Percentiles rank a stretch among this genome's conserved stretches.
Conservation (phyloP, 2,113 vertebrate species). For the Amblyornis subalaris region DNA sequence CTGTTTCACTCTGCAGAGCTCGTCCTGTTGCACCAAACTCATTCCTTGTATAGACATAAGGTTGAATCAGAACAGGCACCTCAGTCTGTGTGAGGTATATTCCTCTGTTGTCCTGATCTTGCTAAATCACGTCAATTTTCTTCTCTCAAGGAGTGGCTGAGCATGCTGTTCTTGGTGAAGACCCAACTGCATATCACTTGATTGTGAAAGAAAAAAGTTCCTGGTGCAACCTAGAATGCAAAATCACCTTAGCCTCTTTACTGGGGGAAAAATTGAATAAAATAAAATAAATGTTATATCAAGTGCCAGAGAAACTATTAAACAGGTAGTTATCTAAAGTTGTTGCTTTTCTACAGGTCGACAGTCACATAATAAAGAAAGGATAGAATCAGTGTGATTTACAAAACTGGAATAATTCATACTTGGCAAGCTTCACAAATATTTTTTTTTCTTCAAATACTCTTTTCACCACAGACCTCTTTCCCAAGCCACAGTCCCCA, state of each 20-base stretch:
- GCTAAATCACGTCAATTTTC: background rate
- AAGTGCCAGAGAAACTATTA: background rate
- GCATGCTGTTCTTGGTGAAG: background rate
- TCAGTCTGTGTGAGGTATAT: background rate
- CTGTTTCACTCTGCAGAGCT: background rate
- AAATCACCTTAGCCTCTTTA: background rate
- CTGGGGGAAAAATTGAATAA: background rate
- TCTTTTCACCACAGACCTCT: background rate
- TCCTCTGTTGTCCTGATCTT: background rate
- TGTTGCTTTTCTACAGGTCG: background rate
- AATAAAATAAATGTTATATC: background rate
- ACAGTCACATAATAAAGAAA: background rate
- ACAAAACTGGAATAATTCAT: background rate
- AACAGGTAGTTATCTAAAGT: background rate
- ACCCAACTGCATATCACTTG: background rate
- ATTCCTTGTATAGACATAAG: background rate
- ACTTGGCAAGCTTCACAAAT: background rate
- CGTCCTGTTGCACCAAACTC: accelerated
- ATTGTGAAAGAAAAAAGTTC: background rate
- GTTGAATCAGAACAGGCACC: background rate
- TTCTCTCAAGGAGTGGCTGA: background rate
- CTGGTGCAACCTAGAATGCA: background rate
- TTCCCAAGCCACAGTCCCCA: background rate
- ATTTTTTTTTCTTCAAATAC: background rate
- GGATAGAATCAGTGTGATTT: background rate